Base-by-base conservation (phyloP, 2,797 vertebrate genomes). In the Typhlichthys eigenmanni region DNA sequence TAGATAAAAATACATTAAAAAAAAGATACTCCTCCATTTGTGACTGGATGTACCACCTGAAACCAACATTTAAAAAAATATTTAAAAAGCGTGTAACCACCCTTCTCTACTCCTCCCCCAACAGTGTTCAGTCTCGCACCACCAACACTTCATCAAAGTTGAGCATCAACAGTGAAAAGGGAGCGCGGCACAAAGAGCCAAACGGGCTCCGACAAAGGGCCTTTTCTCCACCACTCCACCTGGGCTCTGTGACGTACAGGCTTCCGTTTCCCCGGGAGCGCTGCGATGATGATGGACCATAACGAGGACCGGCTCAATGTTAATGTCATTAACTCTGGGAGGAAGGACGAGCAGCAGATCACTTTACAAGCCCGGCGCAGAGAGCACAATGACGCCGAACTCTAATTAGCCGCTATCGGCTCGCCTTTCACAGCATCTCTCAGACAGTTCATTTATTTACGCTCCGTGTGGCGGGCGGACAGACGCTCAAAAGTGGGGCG, bases 351-450 rank as follows among this genome's bases (percentile, higher is more conserved):
- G 55, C 55, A 16, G 12, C 24, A 24, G 79, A 85, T 90, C 81
- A 16, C 75, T 87, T 88, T 86, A 87, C 85, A 84, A 81, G 83
- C 81, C 79, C 73, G 82, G 87, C 72, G 62, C 71, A 79, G 77
- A 70, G 66, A 65, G 84, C 78, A 81, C 81, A 85, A 85, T 73
- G 82, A 85, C 58, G 78, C 66, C 72, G 24, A 56, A 77, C 78
- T 63, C 83, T 90, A 90, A 91, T 89, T 90, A 90, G 85, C 81
- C 14, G 54, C 85, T 76, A 88, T 88, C 78, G 72, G 87, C 85
- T 85, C 82, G 78, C 84, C 24, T 86, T 86, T 86, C 78, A 76
- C 62, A 13, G 78, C 76, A 80, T 88, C 85, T 86, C 80, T 62
- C 77, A 75, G 72, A 88, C 69, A 76, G 81, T 84, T 82, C 75